These are phyloP conservation scores for Trichogramma dendrolimi DNA, from an alignment of 2,888 invertebrate genomes.

Conservation along the genomic window DNA sequence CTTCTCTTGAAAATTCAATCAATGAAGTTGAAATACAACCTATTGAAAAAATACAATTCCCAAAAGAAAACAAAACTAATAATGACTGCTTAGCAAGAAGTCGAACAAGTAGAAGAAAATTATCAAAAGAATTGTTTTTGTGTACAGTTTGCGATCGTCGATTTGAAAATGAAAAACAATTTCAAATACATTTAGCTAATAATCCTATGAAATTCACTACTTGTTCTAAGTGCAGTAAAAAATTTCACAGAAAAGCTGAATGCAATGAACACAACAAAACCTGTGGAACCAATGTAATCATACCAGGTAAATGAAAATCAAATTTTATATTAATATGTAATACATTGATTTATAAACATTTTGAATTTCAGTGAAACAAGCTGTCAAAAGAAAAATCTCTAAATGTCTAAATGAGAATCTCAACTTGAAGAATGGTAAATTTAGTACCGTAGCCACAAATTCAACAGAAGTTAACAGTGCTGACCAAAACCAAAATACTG, in stretches of 20 bases:
- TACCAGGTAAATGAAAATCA: slow-evolving; percentile 14
- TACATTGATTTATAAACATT: background rate
- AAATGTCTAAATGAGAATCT: slow-evolving; percentile 3
- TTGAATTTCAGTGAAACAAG: slow-evolving; percentile 13
- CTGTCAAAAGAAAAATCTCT: slow-evolving; percentile 14
- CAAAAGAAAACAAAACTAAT: slow-evolving; percentile 25
- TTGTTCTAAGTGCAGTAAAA: slow-evolving; percentile 29
- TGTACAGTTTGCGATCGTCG: slow-evolving; percentile 29
- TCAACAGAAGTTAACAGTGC: slow-evolving; percentile 15
- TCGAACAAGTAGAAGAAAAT: slow-evolving; percentile 25
- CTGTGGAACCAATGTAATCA: slow-evolving; percentile 16
- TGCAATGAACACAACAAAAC: slow-evolving; percentile 29
- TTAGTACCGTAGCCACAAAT: background rate
- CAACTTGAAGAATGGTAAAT: slow-evolving; percentile 14
- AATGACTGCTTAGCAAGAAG: slow-evolving; percentile 23
- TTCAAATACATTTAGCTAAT: slow-evolving; percentile 25
- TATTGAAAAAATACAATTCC: slow-evolving; percentile 18
- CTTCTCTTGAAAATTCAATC: slow-evolving; percentile 19
- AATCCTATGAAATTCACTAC: slow-evolving; percentile 27
- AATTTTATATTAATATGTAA: slow-evolving; percentile 2
- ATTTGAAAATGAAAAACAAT: slow-evolving; percentile 28
- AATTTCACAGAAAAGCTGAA: slow-evolving; percentile 30
- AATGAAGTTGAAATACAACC: slow-evolving; percentile 18
- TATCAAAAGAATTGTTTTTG: slow-evolving; percentile 24
- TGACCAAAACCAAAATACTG: slow-evolving; percentile 21